Base-by-base conservation (phyloP, 2,113 vertebrate genomes). In the Pelodiscus sinensis region DNA sequence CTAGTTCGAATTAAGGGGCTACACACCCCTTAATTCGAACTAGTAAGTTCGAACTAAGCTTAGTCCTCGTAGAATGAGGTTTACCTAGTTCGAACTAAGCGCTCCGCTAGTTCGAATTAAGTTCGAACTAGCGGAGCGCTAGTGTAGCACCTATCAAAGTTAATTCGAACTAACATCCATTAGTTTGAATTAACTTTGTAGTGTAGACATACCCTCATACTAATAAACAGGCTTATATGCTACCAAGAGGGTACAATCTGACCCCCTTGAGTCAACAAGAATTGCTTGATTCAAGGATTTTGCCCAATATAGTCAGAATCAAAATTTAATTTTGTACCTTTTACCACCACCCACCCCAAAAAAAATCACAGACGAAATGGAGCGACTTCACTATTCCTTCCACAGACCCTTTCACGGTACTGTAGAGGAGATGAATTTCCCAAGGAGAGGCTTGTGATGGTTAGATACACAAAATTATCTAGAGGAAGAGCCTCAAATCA, bases 331-430 rank as follows among this genome's bases (percentile, higher is more conserved):
- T 79, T 60, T 50, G 14, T 21, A 55, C 21, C 52, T n/a, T 50
- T 60, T 19, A 57, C 44, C 29, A 19, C 16, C 22, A 55, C 52
- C 57, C 31, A 1, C 8, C 24, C 65, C 25, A 27, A 18, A 81
- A 81, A 71, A 22, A 62, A 29, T 27, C 27, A 27, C 60, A 62
- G 60, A 12, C 29, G 12, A 27, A 62, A 27, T 62, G 60, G 60
- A 29, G 27, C 11, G 60, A 13, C 10, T 29, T 62, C 57, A 60
- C 22, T 29, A n/a, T 15, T 71, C 52, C 81, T 50, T 55, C 71
- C 2, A 0, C 4, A 29, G 0, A 82, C 60, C 73, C 57, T 29
- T 11, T 27, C 16, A 1, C 58, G 16, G 35, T 27, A 1, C 16
- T 7, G 21, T 2, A 18, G 54, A 54, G 50, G 56, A 51, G 35